These are phyloP conservation scores for Thumatha senex DNA, from an alignment of 2,888 invertebrate genomes.

Conservation along the genomic window DNA sequence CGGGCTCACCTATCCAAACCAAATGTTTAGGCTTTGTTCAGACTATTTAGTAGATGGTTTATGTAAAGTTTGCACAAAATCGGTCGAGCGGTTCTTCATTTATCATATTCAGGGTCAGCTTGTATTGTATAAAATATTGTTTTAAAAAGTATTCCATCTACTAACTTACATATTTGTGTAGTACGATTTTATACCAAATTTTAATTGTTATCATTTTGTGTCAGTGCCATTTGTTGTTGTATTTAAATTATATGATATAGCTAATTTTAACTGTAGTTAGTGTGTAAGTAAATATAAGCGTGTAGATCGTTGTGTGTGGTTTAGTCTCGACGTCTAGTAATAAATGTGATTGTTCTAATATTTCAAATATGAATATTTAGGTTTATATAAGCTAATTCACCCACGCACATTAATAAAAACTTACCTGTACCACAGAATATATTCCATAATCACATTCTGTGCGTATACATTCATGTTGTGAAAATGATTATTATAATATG, in stretches of 20 bases:
- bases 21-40: no score
- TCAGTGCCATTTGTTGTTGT: constrained; percentile 41
- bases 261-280: neutral
- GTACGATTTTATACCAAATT: constrained; percentile 29
- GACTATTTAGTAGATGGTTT: no score
- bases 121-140: no score
- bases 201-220: constrained; percentile 23
- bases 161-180: constrained; percentile 6
- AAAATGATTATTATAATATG: no score
- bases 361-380: neutral
- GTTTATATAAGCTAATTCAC: neutral
- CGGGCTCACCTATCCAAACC: no score
- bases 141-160: neutral
- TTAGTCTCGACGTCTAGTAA: neutral
- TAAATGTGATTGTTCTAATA: constrained; percentile 2
- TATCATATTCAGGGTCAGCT: no score
- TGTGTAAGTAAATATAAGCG: neutral
- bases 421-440: no score
- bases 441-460: no score
- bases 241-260: constrained; percentile 4
- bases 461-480: no score
- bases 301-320: neutral
- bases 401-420: neutral
- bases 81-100: no score
- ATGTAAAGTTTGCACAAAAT: no score